Evolutionary conservation across 2,888 invertebrate species (phyloP), one percentile per base, ranked within the genome.

Genomic region (Microdon myrmicae): DNA sequence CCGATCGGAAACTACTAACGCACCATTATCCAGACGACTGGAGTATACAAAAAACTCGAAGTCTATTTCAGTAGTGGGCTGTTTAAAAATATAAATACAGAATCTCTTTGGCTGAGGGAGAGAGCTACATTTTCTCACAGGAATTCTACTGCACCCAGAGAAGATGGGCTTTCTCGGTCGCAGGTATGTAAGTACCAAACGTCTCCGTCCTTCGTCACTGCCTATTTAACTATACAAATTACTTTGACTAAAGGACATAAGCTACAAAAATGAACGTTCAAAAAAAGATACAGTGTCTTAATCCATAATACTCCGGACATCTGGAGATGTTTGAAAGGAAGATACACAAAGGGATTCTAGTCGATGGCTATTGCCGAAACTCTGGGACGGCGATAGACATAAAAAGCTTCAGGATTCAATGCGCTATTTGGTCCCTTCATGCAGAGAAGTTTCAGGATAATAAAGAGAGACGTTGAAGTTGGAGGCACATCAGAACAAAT

Each of bases 351-450:
- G 14, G n/a, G 28, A 25, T 6, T 4, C n/a, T 2, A 7, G 20
- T 14, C 14, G 12, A 34, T 31, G 20, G 25, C 25, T 35, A 19
- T 20, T 10, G 32, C 16, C 14, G 61, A 49, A 49, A 43, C 49
- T 56, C 26, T 31, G 12, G 29, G 49, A 56, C 61, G 61, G 55
- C 61, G 51, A 45, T 49, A n/a, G 44, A 45, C 19, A 39, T 23
- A 35, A 45, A 61, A 61, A 61, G 61, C 61, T 61, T 20, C 16
- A 4, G 44, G 49, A 49, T 49, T 56, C 39, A 48, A 61, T 61
- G 61, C 55, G 61, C 61, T 55, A 49, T 61, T 61, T 56, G 49
- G 32, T 43, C 44, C 34, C 47, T 10, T 9, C 14, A 7, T 45
- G 28, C 28, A 48, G 32, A 55, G 25, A 28, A 37, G 39, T 39